Evolutionary conservation across 2,888 invertebrate genomes (phyloP), one percentile per base, ranked within the genome.

Genomic region (Junonia oenone): DNA sequence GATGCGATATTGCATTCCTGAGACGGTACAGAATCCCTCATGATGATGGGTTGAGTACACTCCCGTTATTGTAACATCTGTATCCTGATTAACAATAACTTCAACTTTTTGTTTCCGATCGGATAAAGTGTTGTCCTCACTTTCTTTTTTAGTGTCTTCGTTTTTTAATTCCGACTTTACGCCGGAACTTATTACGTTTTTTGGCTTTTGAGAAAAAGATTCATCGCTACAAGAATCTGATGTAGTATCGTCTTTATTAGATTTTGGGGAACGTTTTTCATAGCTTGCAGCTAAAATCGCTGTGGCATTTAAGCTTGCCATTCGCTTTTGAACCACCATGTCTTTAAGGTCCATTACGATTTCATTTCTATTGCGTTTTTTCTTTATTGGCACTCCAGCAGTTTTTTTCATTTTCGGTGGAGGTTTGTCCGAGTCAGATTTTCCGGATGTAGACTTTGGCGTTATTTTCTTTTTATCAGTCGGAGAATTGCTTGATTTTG

Each of bases 211-310:
- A 57, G 84, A 79, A 76, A 83, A 85, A 70, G 88, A 83, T 66
- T 91, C 90, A 59, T 91, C 89, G 64, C 91, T 91, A 62, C 91
- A 86, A 45, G 91, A 86, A 75, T 92, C 88, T n/a, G 91, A 92
- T 37, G 91, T 91, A 46, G 92, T 92, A 53, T 91, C 91, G 53
- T 91, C 92, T 65, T 91, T 91, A 58, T 81, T 91, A 35, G 91
- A 92, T 68, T 91, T 92, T 0, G 92, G 91, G 33, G 92, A 92
- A 49, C 91, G 90, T 72, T 94, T 96, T 76, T 96, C 96, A 71
- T 97, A 97, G 63, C 96, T 96, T 15, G 97, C 97, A 0, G 97
- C 96, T 63, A 97, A 91, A 69, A 97, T 97, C 15, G 97, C 97
- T 31, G 95, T 95, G 11, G 97, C 97, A 78, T 97, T 97, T 27